These are phyloP conservation scores for Pristionchus entomophagus DNA, from an alignment of 2,888 invertebrate species.

Conservation along the genomic window DNA sequence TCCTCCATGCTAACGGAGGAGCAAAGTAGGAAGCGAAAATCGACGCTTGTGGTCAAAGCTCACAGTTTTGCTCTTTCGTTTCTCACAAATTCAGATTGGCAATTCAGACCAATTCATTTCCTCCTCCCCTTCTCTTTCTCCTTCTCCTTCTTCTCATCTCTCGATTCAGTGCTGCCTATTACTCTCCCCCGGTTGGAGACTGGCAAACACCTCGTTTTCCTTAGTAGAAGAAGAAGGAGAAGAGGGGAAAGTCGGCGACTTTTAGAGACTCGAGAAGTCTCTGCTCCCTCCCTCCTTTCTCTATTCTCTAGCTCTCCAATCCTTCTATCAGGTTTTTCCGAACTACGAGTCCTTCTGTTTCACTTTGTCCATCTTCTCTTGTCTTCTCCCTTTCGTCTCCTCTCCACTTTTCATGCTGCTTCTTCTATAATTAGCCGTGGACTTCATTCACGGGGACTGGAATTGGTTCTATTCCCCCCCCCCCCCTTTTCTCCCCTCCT, in stretches of 20 bases:
- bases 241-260: background rate
- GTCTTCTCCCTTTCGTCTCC: background rate
- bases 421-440: background rate
- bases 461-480: constrained; percentile 26
- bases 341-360: background rate
- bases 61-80: background rate
- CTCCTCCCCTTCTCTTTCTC: background rate
- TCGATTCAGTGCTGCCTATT: background rate
- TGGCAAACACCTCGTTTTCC: background rate
- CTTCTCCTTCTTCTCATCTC: background rate
- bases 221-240: too few species aligned
- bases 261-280: background rate
- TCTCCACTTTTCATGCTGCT: background rate
- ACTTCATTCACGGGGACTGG: constrained; percentile 12
- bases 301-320: background rate
- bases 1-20: background rate
- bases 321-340: background rate
- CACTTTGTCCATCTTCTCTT: background rate
- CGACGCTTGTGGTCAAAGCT: too few species aligned
- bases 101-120: too few species aligned
- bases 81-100: background rate
- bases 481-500: background rate
- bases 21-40: background rate
- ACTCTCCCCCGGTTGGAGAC: background rate
- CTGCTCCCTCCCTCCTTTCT: background rate